phyloP scores from a whole-genome alignment of 2,888 invertebrate species.

The Sicus ferrugineus region DNA sequence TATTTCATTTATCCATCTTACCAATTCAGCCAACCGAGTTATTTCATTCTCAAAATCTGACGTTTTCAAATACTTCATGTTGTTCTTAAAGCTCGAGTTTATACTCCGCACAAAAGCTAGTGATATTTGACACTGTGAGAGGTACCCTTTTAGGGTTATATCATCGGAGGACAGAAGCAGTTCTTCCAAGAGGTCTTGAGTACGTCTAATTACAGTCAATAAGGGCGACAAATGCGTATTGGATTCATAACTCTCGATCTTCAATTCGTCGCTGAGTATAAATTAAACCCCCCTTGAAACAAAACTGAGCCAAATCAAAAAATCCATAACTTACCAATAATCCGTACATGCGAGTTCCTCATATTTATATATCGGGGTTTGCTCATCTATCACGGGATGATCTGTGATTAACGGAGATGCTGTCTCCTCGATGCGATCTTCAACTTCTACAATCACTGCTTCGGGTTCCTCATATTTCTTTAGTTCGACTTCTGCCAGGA shows the following conservation, averaged over 20 bases:
- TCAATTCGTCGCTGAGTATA: conserved; percentile 56
- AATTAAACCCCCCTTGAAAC: neutral
- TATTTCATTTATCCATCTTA: conserved; percentile 35
- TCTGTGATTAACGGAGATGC: conserved; percentile 76
- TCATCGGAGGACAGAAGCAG: conserved; percentile 50
- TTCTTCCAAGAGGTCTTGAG: conserved; percentile 52
- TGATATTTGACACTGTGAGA: conserved; percentile 51
- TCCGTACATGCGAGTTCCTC: conserved; percentile 69
- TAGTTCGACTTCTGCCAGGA: conserved; percentile 54
- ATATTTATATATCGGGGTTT: conserved; percentile 78
- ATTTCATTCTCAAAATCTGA: conserved; percentile 57
- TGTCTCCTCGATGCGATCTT: conserved; percentile 81
- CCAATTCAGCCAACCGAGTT: conserved; percentile 52
- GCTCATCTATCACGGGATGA: conserved; percentile 70
- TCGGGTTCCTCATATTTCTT: conserved; percentile 68
- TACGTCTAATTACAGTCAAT: conserved; percentile 55
- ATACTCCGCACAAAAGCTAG: conserved; percentile 54
- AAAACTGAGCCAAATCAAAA: neutral
- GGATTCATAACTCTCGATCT: conserved; percentile 61
- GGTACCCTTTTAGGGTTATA: conserved; percentile 48
- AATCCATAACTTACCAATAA: conserved; percentile 64
- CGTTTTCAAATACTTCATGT: conserved; percentile 58
- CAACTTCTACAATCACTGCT: conserved; percentile 81
- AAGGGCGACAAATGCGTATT: conserved; percentile 57
- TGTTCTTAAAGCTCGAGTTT: conserved; percentile 56